Evolutionary conservation across 2,888 invertebrate genomes (phyloP).

Genomic region (Coronaproctus castanopsis): DNA sequence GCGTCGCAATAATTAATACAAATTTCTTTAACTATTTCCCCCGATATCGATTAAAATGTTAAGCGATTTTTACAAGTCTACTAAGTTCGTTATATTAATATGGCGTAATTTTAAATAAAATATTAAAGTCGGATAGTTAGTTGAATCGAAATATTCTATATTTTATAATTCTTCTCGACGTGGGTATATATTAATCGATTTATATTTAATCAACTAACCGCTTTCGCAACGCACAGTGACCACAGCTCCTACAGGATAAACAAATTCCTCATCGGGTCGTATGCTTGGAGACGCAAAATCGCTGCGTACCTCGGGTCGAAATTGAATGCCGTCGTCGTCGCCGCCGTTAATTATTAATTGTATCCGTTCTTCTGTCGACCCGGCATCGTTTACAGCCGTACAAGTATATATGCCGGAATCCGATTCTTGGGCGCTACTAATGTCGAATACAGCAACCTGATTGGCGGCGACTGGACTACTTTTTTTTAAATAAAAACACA

Average conservation of each 20-base stretch:
- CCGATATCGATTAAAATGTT: no score
- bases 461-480: neutral
- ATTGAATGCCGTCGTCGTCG: slow-evolving; percentile 4
- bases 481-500: no score
- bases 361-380: slow-evolving; percentile 40
- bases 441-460: slow-evolving; percentile 31
- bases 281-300: slow-evolving; percentile 8
- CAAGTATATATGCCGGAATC: slow-evolving; percentile 57
- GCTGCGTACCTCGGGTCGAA: neutral
- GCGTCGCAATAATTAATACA: no score
- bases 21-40: no score
- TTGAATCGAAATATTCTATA: no score
- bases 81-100: no score
- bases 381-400: slow-evolving; percentile 42
- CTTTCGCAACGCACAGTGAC: slow-evolving; percentile 13
- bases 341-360: slow-evolving; percentile 31
- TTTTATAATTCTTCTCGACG: no score
- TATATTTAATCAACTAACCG: no score
- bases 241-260: slow-evolving; percentile 11
- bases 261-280: slow-evolving; percentile 14
- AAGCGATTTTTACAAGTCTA: no score
- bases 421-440: slow-evolving; percentile 32
- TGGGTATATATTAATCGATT: no score
- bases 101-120: no score
- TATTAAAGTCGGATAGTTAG: no score